A percentile compares a stretch with the other conserved stretches of the same genome.
Evolutionary conservation across 1,140 invertebrate species (phyloP).

Genomic region (Lepidurus couesii): DNA sequence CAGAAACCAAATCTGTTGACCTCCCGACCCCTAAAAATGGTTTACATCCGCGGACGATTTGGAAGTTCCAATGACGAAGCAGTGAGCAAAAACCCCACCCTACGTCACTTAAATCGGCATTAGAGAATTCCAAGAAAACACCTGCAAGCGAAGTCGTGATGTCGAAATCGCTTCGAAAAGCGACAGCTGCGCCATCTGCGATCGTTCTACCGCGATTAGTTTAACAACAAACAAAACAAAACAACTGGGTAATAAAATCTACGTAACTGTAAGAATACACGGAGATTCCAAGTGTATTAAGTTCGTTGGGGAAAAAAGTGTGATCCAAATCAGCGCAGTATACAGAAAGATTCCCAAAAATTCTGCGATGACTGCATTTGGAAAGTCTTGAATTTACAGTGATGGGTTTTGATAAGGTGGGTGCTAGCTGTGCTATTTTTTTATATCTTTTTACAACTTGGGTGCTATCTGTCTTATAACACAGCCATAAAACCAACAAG

Average conservation of each 20-base stretch:
- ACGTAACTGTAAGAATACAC: no score
- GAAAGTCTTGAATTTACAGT: background rate
- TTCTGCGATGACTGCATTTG: no score
- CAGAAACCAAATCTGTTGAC: background rate
- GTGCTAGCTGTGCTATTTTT: background rate
- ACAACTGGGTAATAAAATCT: no score
- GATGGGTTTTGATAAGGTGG: slow-evolving; percentile 6
- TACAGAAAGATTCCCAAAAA: no score
- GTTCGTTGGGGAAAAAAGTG: no score
- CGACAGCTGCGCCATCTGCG: background rate
- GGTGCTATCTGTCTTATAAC: slow-evolving; percentile 10
- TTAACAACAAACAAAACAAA: no score
- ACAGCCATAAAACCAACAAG: slow-evolving; percentile 2
- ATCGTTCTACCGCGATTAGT: no score
- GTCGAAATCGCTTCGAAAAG: background rate
- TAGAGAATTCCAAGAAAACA: background rate
- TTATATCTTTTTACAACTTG: background rate
- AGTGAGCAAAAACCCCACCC: background rate
- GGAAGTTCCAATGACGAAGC: background rate
- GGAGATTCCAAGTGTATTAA: no score
- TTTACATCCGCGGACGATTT: background rate
- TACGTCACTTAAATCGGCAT: background rate
- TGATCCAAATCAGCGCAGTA: no score
- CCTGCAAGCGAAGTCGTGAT: no score
- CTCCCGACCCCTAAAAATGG: background rate